A percentile compares a stretch with the other conserved stretches of the same genome.
phyloP scores from a whole-genome alignment of 64 coral and sea anemone genomes.

The Stylophora pistillata region DNA sequence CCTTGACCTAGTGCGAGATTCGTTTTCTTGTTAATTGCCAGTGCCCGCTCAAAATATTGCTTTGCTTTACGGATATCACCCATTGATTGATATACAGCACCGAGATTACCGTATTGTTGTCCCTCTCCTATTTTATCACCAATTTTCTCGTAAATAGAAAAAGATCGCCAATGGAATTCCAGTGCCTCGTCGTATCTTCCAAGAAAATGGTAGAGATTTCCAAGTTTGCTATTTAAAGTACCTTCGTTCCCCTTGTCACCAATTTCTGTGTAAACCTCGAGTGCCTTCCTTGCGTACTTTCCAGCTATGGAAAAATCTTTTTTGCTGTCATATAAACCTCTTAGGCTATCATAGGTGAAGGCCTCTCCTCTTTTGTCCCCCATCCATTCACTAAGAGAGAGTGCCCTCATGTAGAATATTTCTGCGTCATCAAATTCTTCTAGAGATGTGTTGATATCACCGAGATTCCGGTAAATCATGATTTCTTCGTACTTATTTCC shows the following conservation, averaged over 20 bases:
- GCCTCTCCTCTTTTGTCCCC: background rate
- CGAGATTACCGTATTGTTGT: background rate
- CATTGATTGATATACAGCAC: background rate
- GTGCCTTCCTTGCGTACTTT: background rate
- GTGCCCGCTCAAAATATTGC: background rate
- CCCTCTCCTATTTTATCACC: constrained; percentile 2
- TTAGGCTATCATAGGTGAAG: background rate
- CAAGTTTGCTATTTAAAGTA: background rate
- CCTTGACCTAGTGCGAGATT: background rate
- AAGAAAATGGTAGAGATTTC: background rate
- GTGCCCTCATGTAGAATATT: background rate
- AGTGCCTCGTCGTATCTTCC: constrained; percentile 7
- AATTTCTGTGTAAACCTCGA: background rate
- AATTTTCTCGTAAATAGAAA: background rate
- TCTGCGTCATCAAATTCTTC: background rate
- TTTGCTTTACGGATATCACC: background rate
- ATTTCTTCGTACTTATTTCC: background rate
- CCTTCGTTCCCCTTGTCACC: background rate
- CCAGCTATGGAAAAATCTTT: background rate
- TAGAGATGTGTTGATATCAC: background rate
- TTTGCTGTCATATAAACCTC: background rate
- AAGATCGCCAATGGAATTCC: too few relatives aligned
- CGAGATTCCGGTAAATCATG: background rate
- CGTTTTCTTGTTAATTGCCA: background rate
- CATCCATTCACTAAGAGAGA: background rate